Conservation (phyloP, 2,797 vertebrate species). For the Gambelia wislizenii region DNA sequence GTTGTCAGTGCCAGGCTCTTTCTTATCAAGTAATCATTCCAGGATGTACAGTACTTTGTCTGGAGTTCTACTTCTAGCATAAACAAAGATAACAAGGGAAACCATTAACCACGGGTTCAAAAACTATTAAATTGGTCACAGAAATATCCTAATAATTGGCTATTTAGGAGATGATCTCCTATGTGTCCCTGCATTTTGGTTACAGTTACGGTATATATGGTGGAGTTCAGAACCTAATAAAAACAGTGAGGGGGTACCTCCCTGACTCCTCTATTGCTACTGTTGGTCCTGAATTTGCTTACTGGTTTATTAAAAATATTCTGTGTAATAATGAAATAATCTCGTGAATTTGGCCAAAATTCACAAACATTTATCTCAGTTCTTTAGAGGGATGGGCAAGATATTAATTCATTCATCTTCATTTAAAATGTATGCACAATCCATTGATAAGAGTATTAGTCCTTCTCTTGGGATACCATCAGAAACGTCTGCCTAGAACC, state of each 20-base stretch:
- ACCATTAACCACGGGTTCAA: slow-evolving; percentile 78
- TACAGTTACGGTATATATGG: slow-evolving; percentile 35
- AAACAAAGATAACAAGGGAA: slow-evolving; percentile 91
- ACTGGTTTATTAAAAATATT: background rate
- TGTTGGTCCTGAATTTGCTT: background rate
- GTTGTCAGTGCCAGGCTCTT: slow-evolving; percentile 84
- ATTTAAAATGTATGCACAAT: background rate
- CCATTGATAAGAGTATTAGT: background rate
- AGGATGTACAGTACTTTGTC: slow-evolving; percentile 80
- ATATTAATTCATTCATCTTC: background rate
- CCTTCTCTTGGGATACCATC: background rate
- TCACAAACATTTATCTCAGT: background rate
- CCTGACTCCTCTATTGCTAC: background rate
- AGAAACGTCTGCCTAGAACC: background rate
- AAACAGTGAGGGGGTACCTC: background rate
- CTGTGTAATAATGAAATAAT: background rate
- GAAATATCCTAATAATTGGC: slow-evolving; percentile 79
- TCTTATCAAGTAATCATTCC: slow-evolving; percentile 84
- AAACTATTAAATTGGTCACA: slow-evolving; percentile 79
- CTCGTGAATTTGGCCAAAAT: background rate
- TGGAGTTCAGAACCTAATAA: slow-evolving; percentile 28
- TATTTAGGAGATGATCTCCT: background rate
- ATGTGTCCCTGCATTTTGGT: background rate
- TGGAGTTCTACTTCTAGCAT: slow-evolving; percentile 87
- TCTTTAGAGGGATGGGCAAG: background rate